Percentiles rank a stretch among this genome's conserved stretches.
Evolutionary conservation across 2,888 invertebrate species (phyloP).

Genomic region (Chrysolina haemoptera): DNA sequence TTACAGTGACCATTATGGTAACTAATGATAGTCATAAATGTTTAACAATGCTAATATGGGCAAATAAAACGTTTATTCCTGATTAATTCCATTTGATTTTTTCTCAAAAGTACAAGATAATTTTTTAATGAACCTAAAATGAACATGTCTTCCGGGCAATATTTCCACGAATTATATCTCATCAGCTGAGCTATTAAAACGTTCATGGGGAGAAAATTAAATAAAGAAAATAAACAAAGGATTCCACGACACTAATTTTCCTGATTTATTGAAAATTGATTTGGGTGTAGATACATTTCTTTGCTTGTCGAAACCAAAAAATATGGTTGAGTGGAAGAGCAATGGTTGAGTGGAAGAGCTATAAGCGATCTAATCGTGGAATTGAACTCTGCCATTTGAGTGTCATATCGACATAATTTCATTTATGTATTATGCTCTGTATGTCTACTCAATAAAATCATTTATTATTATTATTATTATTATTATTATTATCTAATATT

Average conservation of each 20-base stretch:
- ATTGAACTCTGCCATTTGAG: too few species aligned
- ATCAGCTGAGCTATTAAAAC: background rate
- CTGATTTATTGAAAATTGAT: too few species aligned
- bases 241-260: background rate
- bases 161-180: background rate
- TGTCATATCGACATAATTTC: too few species aligned
- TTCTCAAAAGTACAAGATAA: background rate
- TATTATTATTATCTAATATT: too few species aligned
- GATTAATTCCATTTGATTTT: background rate
- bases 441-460: too few species aligned
- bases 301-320: too few species aligned
- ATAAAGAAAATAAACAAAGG: background rate
- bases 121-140: background rate
- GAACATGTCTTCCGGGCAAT: background rate
- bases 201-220: background rate
- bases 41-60: background rate
- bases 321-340: too few species aligned
- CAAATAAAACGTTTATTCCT: background rate
- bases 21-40: constrained; percentile 11
- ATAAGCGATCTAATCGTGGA: too few species aligned
- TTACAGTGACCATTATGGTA: background rate
- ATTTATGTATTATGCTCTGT: too few species aligned
- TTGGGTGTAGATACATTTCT: too few species aligned
- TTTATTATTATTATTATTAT: too few species aligned
- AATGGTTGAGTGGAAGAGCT: too few species aligned